These are phyloP conservation scores for Seriola rivoliana DNA, from an alignment of 2,113 vertebrate genomes.

Conservation along the genomic window DNA sequence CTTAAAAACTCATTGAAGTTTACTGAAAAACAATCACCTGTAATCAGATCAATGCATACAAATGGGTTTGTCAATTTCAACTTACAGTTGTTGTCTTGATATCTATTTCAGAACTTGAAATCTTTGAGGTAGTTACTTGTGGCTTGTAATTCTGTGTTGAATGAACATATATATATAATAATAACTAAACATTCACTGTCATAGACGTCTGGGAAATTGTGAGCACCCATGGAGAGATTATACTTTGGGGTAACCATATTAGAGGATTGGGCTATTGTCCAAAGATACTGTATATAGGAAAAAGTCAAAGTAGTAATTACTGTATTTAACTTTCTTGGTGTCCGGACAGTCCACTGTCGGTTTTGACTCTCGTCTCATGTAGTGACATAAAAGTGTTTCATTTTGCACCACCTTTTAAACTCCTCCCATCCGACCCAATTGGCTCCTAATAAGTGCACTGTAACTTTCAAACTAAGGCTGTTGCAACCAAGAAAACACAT, in stretches of 20 bases:
- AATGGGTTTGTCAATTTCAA: slow-evolving; percentile 27
- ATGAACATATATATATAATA: neutral
- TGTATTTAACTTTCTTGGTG: neutral
- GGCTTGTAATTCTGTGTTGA: neutral
- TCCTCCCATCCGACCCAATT: neutral
- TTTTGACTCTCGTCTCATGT: neutral
- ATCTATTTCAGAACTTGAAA: neutral
- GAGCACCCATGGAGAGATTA: neutral
- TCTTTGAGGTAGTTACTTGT: neutral
- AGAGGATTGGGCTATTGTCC: neutral
- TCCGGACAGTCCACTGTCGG: neutral
- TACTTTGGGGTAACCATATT: neutral
- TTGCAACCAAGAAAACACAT: neutral
- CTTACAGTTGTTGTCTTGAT: neutral
- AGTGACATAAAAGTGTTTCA: neutral
- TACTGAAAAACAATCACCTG: slow-evolving; percentile 14
- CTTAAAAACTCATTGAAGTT: neutral
- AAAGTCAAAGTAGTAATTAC: neutral
- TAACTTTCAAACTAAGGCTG: neutral
- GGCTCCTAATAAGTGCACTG: neutral
- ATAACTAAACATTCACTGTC: neutral
- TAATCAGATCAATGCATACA: slow-evolving; percentile 33
- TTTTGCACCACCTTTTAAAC: neutral
- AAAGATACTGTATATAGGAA: too few relatives aligned
- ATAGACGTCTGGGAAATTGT: neutral